phyloP scores from a whole-genome alignment of 2,797 vertebrate species.

The Esox lucius region DNA sequence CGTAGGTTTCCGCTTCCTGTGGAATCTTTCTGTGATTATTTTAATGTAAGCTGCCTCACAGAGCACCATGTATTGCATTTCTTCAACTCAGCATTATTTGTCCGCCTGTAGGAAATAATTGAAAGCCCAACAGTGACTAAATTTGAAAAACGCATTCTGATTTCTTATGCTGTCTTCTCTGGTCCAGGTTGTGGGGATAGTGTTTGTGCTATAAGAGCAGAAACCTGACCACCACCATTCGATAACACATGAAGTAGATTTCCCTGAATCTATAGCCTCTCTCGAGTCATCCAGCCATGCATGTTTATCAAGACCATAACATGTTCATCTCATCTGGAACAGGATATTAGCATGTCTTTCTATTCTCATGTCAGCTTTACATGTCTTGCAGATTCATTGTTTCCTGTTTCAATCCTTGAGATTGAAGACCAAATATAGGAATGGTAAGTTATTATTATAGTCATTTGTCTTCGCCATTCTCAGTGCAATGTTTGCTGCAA shows the following conservation, averaged over 20 bases:
- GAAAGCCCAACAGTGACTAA: not conserved
- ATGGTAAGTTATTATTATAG: slow-evolving; percentile 60
- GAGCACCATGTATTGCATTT: not conserved
- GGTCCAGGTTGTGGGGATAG: not conserved
- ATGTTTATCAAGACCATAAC: not conserved
- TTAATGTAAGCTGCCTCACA: not conserved
- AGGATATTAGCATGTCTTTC: not conserved
- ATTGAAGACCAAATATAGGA: slow-evolving; percentile 53
- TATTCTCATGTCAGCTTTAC: slow-evolving; percentile 21
- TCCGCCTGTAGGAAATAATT: not conserved
- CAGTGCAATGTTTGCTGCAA: not conserved
- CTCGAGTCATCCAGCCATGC: not conserved
- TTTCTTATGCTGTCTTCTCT: not conserved
- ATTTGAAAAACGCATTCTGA: not conserved
- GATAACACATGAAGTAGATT: not conserved
- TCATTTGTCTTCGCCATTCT: not conserved
- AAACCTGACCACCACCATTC: not conserved
- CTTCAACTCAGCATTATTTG: not conserved
- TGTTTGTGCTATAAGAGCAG: not conserved
- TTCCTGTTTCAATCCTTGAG: slow-evolving; percentile 46
- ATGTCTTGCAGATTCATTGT: slow-evolving; percentile 43
- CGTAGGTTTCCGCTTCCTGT: not conserved
- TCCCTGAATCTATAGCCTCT: not conserved
- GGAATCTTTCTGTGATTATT: not conserved
- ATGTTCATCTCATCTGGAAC: not conserved